Base-by-base conservation (phyloP, 2,113 vertebrate species). In the Forbesichthys papilliferus region DNA sequence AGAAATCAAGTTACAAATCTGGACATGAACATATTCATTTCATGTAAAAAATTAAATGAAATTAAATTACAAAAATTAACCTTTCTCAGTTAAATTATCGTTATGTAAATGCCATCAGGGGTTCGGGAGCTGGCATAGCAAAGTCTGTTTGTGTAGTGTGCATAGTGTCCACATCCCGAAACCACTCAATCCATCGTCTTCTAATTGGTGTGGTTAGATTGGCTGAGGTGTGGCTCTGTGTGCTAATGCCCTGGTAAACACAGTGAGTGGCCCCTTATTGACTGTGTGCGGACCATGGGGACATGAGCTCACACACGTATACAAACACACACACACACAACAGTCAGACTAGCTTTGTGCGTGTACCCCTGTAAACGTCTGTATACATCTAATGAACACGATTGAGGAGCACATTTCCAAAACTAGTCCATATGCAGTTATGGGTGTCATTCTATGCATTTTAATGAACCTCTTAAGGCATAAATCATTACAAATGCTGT, bases 201-300 rank as follows among this genome's bases (percentile, higher is more conserved):
- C 53, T 84, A 83, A 84, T 83, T 80, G 69, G 49, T 74, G 60
- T 53, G 27, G 49, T 62, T 65, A 54, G 71, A 86, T 81, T 84
- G 82, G 86, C 64, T 81, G 82, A 84, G 71, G 69, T 73, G 73
- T 66, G 84, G 74, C 74, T 66, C 33, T 46, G 55, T 60, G 71
- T 9, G 51, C 10, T 61, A 73, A 78, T 76, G 27, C 82, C 86
- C 64, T 64, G 78, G 69, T 68, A 78, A 66, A 82, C 66, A 66
- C 42, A 64, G 42, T 66, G 79, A 86, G 81, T 74, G 69, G 59
- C 66, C 75, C 62, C 67, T 84, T 86, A 86, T 88, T 79, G 84
- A 88, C 78, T 78, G 13, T 16, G 63, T 69, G 68, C 46, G 55
- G 34, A 74, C 60, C 27, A 33, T 59, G 3, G 27, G 33, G 57